phyloP scores from a whole-genome alignment of 2,797 vertebrate species.

The Erpetoichthys calabaricus region DNA sequence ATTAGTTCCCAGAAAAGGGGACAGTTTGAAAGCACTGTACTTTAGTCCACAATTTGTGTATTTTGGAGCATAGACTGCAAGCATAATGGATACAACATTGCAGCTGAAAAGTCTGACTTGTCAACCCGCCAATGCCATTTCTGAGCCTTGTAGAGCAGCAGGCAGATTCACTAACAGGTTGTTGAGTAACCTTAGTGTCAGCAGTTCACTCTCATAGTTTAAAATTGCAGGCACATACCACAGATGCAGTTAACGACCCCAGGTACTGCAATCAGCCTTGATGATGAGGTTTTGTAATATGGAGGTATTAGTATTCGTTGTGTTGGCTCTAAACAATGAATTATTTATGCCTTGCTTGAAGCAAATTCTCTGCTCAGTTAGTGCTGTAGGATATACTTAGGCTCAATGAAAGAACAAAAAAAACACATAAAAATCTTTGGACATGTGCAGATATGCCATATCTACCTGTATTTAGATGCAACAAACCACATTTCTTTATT shows the following conservation, averaged over 20 bases:
- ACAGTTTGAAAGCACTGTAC: no score
- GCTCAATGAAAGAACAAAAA: no score
- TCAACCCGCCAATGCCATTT: background rate
- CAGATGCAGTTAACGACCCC: slow-evolving; percentile 40
- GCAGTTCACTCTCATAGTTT: slow-evolving; percentile 25
- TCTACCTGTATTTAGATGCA: no score
- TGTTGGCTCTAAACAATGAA: slow-evolving; percentile 46
- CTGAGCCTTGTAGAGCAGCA: slow-evolving; percentile 17
- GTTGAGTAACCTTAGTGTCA: slow-evolving; percentile 25
- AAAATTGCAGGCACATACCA: slow-evolving; percentile 34
- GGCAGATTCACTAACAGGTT: slow-evolving; percentile 12
- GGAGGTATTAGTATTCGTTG: slow-evolving; percentile 50
- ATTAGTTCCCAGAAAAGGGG: no score
- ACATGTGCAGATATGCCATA: no score
- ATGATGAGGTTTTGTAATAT: slow-evolving; percentile 40
- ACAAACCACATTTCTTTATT: no score
- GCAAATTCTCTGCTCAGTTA: slow-evolving; percentile 26
- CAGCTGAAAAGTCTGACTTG: no score
- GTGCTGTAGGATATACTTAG: background rate
- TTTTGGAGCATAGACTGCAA: no score
- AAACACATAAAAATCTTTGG: no score
- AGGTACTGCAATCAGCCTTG: slow-evolving; percentile 43
- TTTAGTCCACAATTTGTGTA: no score
- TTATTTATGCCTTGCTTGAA: slow-evolving; percentile 50
- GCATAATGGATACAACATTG: no score